Conservation (phyloP, 2,888 invertebrate genomes). For the Theodoxus fluviatilis region DNA sequence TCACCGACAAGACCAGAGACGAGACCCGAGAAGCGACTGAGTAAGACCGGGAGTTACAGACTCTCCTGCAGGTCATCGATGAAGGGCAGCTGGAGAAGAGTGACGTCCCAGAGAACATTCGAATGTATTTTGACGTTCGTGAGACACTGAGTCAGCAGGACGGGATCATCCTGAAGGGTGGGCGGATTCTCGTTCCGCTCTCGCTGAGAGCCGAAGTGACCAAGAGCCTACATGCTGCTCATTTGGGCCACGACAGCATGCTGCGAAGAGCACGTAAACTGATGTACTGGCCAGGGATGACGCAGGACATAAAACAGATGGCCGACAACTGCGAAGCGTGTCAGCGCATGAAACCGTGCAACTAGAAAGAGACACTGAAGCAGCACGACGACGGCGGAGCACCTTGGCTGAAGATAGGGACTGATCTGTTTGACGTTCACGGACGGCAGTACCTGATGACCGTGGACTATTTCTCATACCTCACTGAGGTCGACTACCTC, state of each 20-base stretch:
- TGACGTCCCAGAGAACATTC: background rate
- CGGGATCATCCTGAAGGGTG: slow-evolving; percentile 28
- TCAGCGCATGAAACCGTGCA: background rate
- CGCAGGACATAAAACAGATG: slow-evolving; percentile 9
- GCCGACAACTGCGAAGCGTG: slow-evolving; percentile 17
- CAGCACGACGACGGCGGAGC: slow-evolving; percentile 20
- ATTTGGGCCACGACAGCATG: slow-evolving; percentile 31
- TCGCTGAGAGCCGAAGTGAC: slow-evolving; percentile 24
- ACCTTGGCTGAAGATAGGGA: slow-evolving; percentile 24
- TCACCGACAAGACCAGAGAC: slow-evolving; percentile 1
- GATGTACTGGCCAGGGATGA: slow-evolving; percentile 27
- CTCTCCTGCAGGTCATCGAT: background rate
- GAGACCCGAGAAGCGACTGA: slow-evolving; percentile 14
- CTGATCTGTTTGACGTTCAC: slow-evolving; percentile 25
- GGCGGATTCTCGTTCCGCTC: slow-evolving; percentile 25
- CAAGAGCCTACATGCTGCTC: slow-evolving; percentile 27
- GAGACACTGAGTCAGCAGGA: slow-evolving; percentile 22
- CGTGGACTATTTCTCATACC: slow-evolving; percentile 12
- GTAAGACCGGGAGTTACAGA: background rate
- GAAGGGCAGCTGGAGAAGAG: slow-evolving; percentile 27
- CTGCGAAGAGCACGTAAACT: slow-evolving; percentile 24
- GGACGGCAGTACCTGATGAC: slow-evolving; percentile 18
- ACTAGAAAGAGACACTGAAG: slow-evolving; percentile 18
- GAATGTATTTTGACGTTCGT: slow-evolving; percentile 25
- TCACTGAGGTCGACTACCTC: slow-evolving; percentile 16